These are phyloP conservation scores for Stictonetta naevosa DNA, from an alignment of 2,113 vertebrate genomes.

Conservation along the genomic window DNA sequence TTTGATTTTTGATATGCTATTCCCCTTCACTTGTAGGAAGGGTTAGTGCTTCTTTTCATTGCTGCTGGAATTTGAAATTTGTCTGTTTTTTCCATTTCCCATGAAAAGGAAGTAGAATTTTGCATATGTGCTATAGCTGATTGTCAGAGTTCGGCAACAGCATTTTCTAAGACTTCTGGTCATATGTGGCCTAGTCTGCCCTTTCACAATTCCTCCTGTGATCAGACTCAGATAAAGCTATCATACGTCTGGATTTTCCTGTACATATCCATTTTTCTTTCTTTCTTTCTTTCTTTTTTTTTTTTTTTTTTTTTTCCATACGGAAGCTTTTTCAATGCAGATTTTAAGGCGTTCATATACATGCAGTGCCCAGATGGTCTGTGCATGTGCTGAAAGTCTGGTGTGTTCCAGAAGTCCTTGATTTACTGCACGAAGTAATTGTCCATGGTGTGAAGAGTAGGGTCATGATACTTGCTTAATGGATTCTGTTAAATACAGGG, in stretches of 20 bases:
- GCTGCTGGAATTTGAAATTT: background rate
- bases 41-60: background rate
- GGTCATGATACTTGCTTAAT: background rate
- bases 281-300: background rate
- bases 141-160: background rate
- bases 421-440: conserved; percentile 25
- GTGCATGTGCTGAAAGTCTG: background rate
- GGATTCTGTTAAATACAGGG: background rate
- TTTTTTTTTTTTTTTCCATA: background rate
- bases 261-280: background rate
- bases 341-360: background rate
- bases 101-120: background rate
- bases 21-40: background rate
- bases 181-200: background rate
- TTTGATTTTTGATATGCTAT: background rate
- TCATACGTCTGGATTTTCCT: background rate
- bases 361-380: conserved; percentile 28
- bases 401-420: background rate
- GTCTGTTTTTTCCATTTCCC: background rate
- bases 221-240: background rate
- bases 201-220: background rate
- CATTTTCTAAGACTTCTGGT: conserved; percentile 4
- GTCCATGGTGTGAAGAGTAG: background rate
- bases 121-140: background rate
- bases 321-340: background rate